Base-by-base conservation (phyloP, 1,140 invertebrate species). In the Drosophila quadrilineata region DNA sequence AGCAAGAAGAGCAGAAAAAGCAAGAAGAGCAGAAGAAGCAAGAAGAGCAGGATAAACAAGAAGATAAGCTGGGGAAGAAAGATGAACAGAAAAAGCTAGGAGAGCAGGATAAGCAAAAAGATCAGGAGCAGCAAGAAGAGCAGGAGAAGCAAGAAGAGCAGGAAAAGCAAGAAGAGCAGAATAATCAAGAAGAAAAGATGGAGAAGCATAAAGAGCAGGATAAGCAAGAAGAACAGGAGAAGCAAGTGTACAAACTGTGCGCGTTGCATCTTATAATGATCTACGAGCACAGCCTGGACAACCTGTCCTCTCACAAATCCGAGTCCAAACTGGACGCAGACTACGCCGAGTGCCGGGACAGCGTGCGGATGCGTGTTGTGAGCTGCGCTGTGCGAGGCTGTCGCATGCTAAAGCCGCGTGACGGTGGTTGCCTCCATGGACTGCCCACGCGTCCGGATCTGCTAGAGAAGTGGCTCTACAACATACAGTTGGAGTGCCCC, bases 381-480 rank as follows among this genome's bases (percentile, higher is more conserved):
- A 79, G 66, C 16, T 84, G 79, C 12, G 54, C 58, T 0, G 71
- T 84, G 9, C 68, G 29, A 6, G 66, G 66, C 4, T 84, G 79
- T 22, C 46, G 19, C 2, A 62, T 40, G 5, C 33, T 84, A 3
- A 49, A 52, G n/a, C 75, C 62, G 0, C 53, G 79, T 1, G 79
- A 84, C 16, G 67, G 56, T 0, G 28, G 69, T 0, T 48, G 29
- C 0, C 35, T 88, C 2, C 67, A 87, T 36, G 68, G 59, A 0
- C 58, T 88, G 41, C 87, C 87, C 6, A 28, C 52, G 1, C 46
- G 66, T 3, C 38, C 17, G 0, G 75, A 88, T 41, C 16, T 85
- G 6, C 45, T 70, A 2, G 35, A 60, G 6, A 84, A 85, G 73
- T 88, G 87, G 87, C 56, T 79, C 17, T 46, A 71, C 1, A 88